Conservation (phyloP, 2,797 vertebrate genomes). For the Pogoniulus pusillus region DNA sequence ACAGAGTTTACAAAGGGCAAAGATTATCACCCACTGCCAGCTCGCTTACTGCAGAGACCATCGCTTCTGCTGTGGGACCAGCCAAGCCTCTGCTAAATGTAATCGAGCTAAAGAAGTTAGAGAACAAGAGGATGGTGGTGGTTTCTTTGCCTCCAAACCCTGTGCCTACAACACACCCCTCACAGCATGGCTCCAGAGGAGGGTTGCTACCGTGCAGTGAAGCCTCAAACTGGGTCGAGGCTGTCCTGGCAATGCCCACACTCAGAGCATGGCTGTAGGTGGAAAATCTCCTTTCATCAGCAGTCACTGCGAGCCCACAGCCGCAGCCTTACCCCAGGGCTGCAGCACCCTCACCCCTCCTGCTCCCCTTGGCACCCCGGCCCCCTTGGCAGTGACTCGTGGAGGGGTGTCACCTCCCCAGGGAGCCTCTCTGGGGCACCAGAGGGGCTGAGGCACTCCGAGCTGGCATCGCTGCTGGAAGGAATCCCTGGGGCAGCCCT, state of each 20-base stretch:
- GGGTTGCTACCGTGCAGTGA: not conserved
- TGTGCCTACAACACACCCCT: rapidly evolving
- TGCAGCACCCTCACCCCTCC: not conserved
- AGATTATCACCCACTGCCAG: not conserved
- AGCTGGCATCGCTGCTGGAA: not conserved
- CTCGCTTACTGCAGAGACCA: not conserved
- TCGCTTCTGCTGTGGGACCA: not conserved
- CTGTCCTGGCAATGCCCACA: not conserved
- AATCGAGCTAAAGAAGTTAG: not conserved
- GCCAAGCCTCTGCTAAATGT: rapidly evolving
- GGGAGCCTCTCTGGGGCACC: rapidly evolving
- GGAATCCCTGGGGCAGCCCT: rapidly evolving
- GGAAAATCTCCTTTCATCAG: not conserved
- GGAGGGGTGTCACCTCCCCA: not conserved
- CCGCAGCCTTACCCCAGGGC: not conserved
- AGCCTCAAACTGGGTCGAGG: rapidly evolving
- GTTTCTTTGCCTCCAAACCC: not conserved
- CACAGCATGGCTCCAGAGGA: rapidly evolving
- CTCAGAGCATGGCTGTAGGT: rapidly evolving
- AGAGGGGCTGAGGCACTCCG: not conserved
- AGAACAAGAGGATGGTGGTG: not conserved
- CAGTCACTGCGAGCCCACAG: rapidly evolving
- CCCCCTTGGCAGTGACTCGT: not conserved
- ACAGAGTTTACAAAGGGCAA: not conserved
- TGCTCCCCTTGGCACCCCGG: not conserved